Percentiles rank a stretch among this genome's conserved stretches.
These are phyloP conservation scores for Tipula vernalis DNA, from an alignment of 2,888 invertebrate genomes.

Conservation along the genomic window DNA sequence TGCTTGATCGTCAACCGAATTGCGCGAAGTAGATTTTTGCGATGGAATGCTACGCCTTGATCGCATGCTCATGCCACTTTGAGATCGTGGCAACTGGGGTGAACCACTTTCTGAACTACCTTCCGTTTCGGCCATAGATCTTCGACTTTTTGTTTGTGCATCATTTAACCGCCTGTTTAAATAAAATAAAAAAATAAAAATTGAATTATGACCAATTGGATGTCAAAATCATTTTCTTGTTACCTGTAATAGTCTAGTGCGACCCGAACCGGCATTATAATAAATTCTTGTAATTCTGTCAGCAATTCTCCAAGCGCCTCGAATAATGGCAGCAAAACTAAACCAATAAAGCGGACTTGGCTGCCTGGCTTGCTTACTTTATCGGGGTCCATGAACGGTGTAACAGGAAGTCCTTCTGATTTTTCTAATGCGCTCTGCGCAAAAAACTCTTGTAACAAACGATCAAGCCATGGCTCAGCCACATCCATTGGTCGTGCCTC, in stretches of 20 bases:
- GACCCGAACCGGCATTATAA: conserved; percentile 34
- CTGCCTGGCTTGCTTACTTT: conserved; percentile 74
- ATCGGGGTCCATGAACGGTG: conserved; percentile 77
- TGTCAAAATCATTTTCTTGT: conserved; percentile 12
- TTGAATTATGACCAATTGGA: background rate
- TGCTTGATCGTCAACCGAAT: conserved; percentile 39
- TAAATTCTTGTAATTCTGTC: conserved; percentile 52
- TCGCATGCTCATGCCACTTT: conserved; percentile 41
- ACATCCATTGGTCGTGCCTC: conserved; percentile 72
- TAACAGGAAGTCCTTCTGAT: conserved; percentile 67
- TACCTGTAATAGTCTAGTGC: conserved; percentile 37
- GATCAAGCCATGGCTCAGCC: conserved; percentile 71
- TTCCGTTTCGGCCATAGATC: conserved; percentile 32
- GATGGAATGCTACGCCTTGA: conserved; percentile 41
- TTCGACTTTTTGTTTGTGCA: conserved; percentile 33
- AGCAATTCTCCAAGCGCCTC: conserved; percentile 63
- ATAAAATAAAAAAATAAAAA: background rate
- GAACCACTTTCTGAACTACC: conserved; percentile 23
- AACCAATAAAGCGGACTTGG: conserved; percentile 71
- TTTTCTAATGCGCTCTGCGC: conserved; percentile 72
- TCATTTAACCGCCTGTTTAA: conserved; percentile 32
- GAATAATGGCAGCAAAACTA: conserved; percentile 66
- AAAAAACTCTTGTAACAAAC: conserved; percentile 55
- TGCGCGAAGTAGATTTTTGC: conserved; percentile 38
- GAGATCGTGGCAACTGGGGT: conserved; percentile 37